Conservation (phyloP, 2,113 vertebrate genomes). For the Triplophysa rosa region DNA sequence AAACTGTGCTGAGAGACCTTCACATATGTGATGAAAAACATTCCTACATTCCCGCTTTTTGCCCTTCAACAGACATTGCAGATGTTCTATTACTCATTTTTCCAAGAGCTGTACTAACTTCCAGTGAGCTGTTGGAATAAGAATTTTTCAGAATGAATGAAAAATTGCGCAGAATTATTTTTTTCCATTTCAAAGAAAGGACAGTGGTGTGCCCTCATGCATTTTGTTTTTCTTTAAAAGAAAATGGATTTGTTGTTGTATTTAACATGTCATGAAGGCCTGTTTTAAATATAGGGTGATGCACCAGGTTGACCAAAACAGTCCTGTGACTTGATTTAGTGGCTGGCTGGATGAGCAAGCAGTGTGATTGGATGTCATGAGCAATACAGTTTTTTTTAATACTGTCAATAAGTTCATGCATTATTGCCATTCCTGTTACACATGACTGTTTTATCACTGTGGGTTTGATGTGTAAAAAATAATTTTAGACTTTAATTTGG, state of each 20-base stretch:
- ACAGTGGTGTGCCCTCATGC: not conserved
- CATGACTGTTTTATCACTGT: not conserved
- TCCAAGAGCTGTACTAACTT: not conserved
- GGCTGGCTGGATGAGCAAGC: conserved; percentile 7
- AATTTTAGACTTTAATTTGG: not conserved
- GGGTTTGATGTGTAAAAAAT: not conserved
- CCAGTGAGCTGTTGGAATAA: not conserved
- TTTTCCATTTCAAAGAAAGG: conserved; percentile 21
- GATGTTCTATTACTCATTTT: not conserved
- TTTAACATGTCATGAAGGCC: conserved; percentile 13
- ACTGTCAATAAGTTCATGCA: not conserved
- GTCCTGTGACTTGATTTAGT: not conserved
- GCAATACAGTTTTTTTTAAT: conserved; percentile 18
- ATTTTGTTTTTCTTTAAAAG: conserved; percentile 37
- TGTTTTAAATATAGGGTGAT: conserved; percentile 31
- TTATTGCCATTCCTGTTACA: not conserved
- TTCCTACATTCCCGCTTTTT: conserved; percentile 33
- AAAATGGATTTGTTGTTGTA: conserved; percentile 24
- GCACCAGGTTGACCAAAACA: conserved; percentile 30
- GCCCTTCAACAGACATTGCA: not conserved
- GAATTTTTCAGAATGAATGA: not conserved
- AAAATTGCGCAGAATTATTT: not conserved
- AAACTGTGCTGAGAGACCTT: conserved; percentile 8
- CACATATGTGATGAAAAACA: conserved; percentile 22
- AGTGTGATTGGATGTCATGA: conserved; percentile 6